Percentiles rank a stretch among this genome's conserved stretches.
These are phyloP conservation scores for Caenorhabditis sp. DNA, from an alignment of 2,888 invertebrate genomes.

Conservation along the genomic window DNA sequence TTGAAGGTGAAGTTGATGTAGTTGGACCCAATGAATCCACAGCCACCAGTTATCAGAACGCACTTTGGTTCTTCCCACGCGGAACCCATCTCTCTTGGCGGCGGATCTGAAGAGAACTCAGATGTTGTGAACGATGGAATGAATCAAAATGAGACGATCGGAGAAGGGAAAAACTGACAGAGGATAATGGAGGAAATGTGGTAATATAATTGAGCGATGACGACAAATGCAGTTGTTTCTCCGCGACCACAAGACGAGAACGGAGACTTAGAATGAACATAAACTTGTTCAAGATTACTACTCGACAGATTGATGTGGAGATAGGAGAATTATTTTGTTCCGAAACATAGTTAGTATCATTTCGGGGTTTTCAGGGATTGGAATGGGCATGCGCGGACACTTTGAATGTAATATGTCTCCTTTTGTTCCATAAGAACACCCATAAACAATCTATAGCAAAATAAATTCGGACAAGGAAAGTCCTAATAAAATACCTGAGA, in stretches of 20 bases:
- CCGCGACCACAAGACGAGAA: conserved; percentile 32
- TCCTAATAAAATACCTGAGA: conserved; percentile 13
- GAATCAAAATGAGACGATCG: conserved; percentile 19
- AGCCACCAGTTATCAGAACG: conserved; percentile 82
- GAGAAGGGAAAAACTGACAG: conserved; percentile 18
- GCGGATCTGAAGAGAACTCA: conserved; percentile 48
- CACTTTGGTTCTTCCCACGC: conserved; percentile 69
- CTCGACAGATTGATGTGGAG: conserved; percentile 40
- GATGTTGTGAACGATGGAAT: not conserved
- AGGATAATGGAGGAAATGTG: conserved; percentile 25
- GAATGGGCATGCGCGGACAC: not conserved
- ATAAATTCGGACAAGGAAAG: not conserved
- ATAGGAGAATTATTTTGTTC: conserved; percentile 46
- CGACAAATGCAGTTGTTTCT: conserved; percentile 43
- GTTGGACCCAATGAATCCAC: conserved; percentile 83
- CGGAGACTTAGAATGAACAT: conserved; percentile 35
- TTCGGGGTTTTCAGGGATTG: conserved; percentile 21
- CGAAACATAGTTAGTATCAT: conserved; percentile 41
- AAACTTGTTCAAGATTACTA: conserved; percentile 59
- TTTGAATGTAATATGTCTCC: not conserved
- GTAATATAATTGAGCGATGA: conserved; percentile 54
- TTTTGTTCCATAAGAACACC: not conserved
- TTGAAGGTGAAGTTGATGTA: conserved; percentile 81
- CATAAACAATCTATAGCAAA: not conserved
- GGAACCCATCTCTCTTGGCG: conserved; percentile 62